Base-by-base conservation (phyloP, 2,888 invertebrate species). In the Sialis fuliginosa region DNA sequence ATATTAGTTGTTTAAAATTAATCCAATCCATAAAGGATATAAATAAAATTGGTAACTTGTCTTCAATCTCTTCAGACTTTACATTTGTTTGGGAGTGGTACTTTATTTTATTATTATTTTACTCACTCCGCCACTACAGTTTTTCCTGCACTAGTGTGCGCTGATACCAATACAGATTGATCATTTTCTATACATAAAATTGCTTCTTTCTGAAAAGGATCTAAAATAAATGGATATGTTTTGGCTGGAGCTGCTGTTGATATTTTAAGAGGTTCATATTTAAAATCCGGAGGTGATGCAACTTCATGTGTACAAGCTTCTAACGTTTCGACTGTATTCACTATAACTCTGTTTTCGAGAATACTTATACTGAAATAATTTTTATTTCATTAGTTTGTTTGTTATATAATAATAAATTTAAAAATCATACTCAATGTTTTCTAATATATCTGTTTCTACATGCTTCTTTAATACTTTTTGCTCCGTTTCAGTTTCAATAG, bases 91-190 rank as follows among this genome's bases (percentile, higher is more conserved):
- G 22, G 22, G 22, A 22, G 22, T 4, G 4, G 22, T 22, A 22
- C 22, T 22, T 22, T 22, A 22, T 22, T 22, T 22, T 22, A 22
- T 22, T 22, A 22, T 22, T 22, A 22, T 22, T 22, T 22, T 22
- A 71, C 86, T 77, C 72, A 96, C 86, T 97, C 93, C 5, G 97
- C 98, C 6, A 96, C 96, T 3, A 97, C 97, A 48, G 98, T 99
- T 76, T 99, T 98, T 45, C 98, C 98, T 42, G 98, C 97, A 4
- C 97, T 98, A 1, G 98, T 99, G 62, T 99, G 98, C 6, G 98
- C 98, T 2, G 98, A 97, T 1, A 99, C 97, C 40, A 99, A 71
- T 5, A 99, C 98, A 7, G 96, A 96, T 61, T 98, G 96, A 60
- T 90, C 82, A 64, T 98, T 98, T 61, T 98, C 96, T 56, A 99